These are phyloP conservation scores for Leptoteleia sp. DNA, from an alignment of 1,140 invertebrate species.

Conservation along the genomic window DNA sequence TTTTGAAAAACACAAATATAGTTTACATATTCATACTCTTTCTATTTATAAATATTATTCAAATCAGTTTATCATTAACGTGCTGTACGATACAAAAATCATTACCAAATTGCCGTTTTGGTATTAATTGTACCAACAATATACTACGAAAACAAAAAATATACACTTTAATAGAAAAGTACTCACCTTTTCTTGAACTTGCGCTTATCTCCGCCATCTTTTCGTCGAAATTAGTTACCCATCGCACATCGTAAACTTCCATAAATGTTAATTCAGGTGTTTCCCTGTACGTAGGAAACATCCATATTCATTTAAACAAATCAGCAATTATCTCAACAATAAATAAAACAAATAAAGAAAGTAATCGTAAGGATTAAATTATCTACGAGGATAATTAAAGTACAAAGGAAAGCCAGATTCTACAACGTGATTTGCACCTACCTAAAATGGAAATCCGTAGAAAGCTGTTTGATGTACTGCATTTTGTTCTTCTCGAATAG, in stretches of 20 bases:
- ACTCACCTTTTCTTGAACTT: constrained; percentile 78
- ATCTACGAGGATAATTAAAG: too few relatives aligned
- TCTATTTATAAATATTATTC: too few relatives aligned
- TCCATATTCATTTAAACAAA: constrained; percentile 70
- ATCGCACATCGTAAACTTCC: constrained; percentile 80
- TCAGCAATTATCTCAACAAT: constrained; percentile 3
- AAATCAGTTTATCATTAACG: too few relatives aligned
- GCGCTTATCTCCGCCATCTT: constrained; percentile 77
- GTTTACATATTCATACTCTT: too few relatives aligned
- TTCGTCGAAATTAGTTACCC: constrained; percentile 80
- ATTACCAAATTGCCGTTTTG: too few relatives aligned
- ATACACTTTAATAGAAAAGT: constrained; percentile 11
- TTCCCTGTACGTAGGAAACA: constrained; percentile 80
- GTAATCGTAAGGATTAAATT: too few relatives aligned
- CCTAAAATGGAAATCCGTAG: constrained; percentile 82
- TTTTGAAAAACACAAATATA: too few relatives aligned
- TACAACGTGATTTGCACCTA: too few relatives aligned
- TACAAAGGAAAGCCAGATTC: constrained; percentile 22
- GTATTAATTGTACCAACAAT: too few relatives aligned
- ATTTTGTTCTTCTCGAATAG: constrained; percentile 82
- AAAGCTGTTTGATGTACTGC: constrained; percentile 82
- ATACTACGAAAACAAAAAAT: too few relatives aligned
- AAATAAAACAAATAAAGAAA: background rate
- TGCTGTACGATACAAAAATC: too few relatives aligned
- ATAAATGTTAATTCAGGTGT: constrained; percentile 80